Percentiles rank a stretch among this genome's conserved stretches.
Conservation (phyloP, 2,113 vertebrate genomes). For the Fulmarus glacialis region DNA sequence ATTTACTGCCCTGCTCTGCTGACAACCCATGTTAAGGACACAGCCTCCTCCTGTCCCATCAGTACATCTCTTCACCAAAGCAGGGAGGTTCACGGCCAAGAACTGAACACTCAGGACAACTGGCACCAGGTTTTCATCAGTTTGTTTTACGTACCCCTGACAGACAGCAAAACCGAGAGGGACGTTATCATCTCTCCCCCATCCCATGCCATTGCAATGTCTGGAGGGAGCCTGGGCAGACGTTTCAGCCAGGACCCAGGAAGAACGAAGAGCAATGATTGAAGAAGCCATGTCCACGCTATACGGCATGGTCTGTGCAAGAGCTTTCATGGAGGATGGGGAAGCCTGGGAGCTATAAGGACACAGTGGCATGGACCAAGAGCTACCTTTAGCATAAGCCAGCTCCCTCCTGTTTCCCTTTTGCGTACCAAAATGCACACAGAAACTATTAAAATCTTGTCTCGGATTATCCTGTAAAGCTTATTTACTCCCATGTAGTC, state of each 20-base stretch:
- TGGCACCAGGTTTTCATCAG: neutral
- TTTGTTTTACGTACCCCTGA: neutral
- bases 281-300: neutral
- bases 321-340: neutral
- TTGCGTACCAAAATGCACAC: neutral
- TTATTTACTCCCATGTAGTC: neutral
- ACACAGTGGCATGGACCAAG: rapidly evolving
- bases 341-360: neutral
- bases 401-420: neutral
- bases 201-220: rapidly evolving
- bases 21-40: neutral
- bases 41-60: neutral
- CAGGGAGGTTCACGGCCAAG: neutral
- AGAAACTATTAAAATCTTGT: neutral
- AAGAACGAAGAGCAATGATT: neutral
- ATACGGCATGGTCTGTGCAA: neutral
- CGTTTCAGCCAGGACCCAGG: neutral
- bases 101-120: neutral
- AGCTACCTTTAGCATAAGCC: neutral
- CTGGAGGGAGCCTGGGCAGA: neutral
- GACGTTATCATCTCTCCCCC: rapidly evolving
- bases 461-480: neutral
- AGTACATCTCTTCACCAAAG: neutral
- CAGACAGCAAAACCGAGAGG: neutral
- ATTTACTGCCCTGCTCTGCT: neutral